A percentile compares a stretch with the other conserved stretches of the same genome.
phyloP scores from a whole-genome alignment of 2,888 invertebrate species.

The Alviniconcha strummeri region DNA sequence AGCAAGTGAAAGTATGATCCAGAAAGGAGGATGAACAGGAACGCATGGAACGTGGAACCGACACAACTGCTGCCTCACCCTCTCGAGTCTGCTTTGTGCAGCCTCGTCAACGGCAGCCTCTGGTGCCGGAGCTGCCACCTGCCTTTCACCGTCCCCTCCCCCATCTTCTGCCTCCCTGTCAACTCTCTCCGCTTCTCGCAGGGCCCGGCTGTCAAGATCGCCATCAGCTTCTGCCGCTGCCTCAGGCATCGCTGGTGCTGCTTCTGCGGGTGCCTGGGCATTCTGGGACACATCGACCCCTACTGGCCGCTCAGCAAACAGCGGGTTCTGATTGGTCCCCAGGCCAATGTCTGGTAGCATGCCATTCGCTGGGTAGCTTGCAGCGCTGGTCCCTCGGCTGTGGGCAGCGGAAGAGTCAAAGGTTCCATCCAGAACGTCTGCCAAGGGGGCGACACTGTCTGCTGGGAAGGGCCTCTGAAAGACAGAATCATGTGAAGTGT shows the following conservation, averaged over 20 bases:
- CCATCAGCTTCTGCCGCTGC: neutral
- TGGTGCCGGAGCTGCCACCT: neutral
- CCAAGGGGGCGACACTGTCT: slow-evolving; percentile 33
- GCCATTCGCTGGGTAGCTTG: slow-evolving; percentile 35
- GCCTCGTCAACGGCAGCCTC: slow-evolving; percentile 3
- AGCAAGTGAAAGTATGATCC: no score
- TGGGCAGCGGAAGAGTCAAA: slow-evolving; percentile 27
- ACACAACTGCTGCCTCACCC: neutral
- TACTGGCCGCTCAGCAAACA: slow-evolving; percentile 33
- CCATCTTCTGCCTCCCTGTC: neutral
- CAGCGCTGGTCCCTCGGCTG: slow-evolving; percentile 25
- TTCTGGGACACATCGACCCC: slow-evolving; percentile 23
- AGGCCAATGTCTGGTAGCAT: slow-evolving; percentile 42
- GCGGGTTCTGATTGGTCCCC: slow-evolving; percentile 42
- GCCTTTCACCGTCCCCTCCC: neutral
- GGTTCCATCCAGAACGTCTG: slow-evolving; percentile 46
- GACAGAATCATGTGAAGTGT: neutral
- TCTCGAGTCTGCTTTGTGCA: slow-evolving; percentile 21
- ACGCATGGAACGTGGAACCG: no score
- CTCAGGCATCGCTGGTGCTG: neutral
- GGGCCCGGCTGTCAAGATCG: neutral
- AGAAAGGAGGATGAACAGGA: no score
- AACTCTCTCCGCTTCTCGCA: neutral
- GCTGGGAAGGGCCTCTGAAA: slow-evolving; percentile 26
- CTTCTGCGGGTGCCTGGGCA: slow-evolving; percentile 7